Percentiles rank a stretch among this genome's conserved stretches.
Conservation (phyloP, 2,888 invertebrate genomes). For the Morpho deidamia region DNA sequence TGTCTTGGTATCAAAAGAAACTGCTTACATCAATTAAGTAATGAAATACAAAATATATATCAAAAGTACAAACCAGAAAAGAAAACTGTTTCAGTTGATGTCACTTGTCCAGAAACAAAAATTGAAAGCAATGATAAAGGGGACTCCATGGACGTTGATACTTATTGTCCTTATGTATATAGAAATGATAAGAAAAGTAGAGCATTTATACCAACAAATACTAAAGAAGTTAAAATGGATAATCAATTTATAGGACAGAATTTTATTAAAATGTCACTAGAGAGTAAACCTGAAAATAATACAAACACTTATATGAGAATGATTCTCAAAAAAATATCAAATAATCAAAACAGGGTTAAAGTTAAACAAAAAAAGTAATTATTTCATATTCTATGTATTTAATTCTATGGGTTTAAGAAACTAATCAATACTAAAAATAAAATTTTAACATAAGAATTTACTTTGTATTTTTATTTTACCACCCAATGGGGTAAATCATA, state of each 20-base stretch:
- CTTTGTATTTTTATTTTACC: no score
- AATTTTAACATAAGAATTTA: no score
- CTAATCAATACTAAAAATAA: no score
- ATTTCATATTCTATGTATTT: no score
- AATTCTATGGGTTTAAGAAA: no score
- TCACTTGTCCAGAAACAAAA: conserved; percentile 2
- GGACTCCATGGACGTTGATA: conserved; percentile 18
- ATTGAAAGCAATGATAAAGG: conserved; percentile 15
- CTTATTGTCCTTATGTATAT: conserved; percentile 44
- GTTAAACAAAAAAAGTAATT: conserved; percentile 27
- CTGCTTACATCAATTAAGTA: conserved; percentile 34
- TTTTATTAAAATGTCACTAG: conserved; percentile 47
- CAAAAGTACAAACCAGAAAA: conserved; percentile 29
- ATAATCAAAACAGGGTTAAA: conserved; percentile 59
- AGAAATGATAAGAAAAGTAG: conserved; percentile 52
- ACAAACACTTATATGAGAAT: conserved; percentile 52
- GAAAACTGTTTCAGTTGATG: not conserved
- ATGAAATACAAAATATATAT: conserved; percentile 37
- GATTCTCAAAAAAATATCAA: conserved; percentile 58
- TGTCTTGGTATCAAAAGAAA: conserved; percentile 55
- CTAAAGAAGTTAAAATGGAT: conserved; percentile 17
- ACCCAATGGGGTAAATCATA: no score
- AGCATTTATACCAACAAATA: conserved; percentile 48
- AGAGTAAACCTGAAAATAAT: conserved; percentile 27
- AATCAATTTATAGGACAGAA: conserved; percentile 52